Evolutionary conservation across 2,797 vertebrate species (phyloP).

Genomic region (Acanthurus lineatus): DNA sequence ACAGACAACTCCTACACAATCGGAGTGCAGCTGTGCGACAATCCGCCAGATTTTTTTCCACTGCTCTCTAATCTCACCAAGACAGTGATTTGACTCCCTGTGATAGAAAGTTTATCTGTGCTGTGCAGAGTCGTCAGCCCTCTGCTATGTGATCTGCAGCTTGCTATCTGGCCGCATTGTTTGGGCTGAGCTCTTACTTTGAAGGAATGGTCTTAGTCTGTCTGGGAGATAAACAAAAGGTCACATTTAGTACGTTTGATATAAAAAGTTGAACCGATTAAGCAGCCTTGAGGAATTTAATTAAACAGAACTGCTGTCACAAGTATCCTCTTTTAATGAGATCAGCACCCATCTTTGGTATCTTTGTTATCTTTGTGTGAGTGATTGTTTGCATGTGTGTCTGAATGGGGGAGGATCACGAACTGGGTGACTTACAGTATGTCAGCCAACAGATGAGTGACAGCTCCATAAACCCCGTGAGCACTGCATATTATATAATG

Average conservation of each 20-base stretch:
- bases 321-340: background rate
- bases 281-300: background rate
- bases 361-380: conserved; percentile 12
- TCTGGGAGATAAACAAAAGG: conserved; percentile 41
- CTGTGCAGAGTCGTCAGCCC: conserved; percentile 44
- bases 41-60: conserved; percentile 71
- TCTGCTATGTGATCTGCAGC: conserved; percentile 48
- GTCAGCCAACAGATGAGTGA: conserved; percentile 46
- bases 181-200: conserved; percentile 38
- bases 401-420: background rate
- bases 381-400: background rate
- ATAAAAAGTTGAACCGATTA: conserved; percentile 6
- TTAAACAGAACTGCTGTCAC: background rate
- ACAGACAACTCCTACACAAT: conserved; percentile 38
- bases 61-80: conserved; percentile 62
- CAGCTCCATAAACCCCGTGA: conserved; percentile 58
- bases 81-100: conserved; percentile 52
- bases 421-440: conserved; percentile 28
- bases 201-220: conserved; percentile 38
- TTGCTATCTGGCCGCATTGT: conserved; percentile 34
- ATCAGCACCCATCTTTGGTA: background rate
- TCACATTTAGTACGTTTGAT: background rate
- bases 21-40: conserved; percentile 63
- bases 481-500: conserved; percentile 45
- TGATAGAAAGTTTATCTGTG: conserved; percentile 65